Evolutionary conservation across 2,888 invertebrate species (phyloP), one percentile per base, ranked within the genome.

Genomic region (Drosophila dives): DNA sequence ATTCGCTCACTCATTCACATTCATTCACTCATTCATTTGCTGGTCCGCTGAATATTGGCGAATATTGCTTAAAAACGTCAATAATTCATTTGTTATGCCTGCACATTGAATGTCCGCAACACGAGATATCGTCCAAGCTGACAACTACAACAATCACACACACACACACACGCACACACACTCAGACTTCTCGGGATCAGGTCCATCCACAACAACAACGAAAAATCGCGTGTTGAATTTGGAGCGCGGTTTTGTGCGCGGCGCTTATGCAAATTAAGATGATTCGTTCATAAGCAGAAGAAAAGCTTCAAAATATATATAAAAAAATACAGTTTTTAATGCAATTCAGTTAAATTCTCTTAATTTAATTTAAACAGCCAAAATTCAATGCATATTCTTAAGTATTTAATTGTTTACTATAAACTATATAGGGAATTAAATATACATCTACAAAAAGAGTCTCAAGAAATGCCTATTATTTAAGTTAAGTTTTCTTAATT

Each of bases 31-130:
- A 26, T 40, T 29, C 38, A 8, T 29, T 42, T 20, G 29, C 10
- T 50, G 3, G 45, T 11, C 45, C 33, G 60, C 38, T 83, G 91
- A 84, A 90, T 92, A 91, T 92, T 92, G 81, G 89, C 75, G 89
- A 91, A 91, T 92, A 92, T 91, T 91, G 92, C 92, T 92, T 92
- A 92, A 92, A 92, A 92, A 90, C 90, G 93, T 92, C 92, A 92
- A 92, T 92, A 92, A 92, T 92, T 92, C 92, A 92, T 92, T 92
- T 92, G 92, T 91, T 92, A 92, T 92, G 92, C 91, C 91, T 92
- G 93, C 92, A 91, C 92, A 92, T 92, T 89, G 91, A 84, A 91
- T 92, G 92, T 90, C 87, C 73, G 81, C 90, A 86, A 86, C 90
- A 86, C 86, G 89, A 90, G 92, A 91, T 91, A 91, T 89, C 86